Base-by-base conservation (phyloP, 2,113 vertebrate species). In the Xiphorhynchus elegans region DNA sequence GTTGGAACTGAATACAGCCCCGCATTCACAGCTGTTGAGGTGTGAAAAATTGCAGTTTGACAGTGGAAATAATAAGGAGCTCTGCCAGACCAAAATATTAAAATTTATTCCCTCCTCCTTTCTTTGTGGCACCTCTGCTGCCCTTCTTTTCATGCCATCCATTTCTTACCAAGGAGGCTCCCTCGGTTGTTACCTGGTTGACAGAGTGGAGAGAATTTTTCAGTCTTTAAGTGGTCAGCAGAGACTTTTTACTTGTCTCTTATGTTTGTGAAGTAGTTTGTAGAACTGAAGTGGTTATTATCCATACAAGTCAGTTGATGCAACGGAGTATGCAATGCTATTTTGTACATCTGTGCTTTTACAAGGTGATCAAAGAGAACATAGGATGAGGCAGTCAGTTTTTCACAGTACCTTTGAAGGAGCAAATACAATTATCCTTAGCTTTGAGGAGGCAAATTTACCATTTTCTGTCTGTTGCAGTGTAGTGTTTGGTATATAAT, bases 301-400 rank as follows among this genome's bases (percentile, higher is more conserved):
- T 4, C 29, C 21, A 2, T 28, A 1, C 21, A 33, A 21, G 44
- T 37, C 40, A 37, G 2, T 25, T 40, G 50, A 31, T 37, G 24
- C 4, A 29, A 29, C 33, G 31, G 23, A 13, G 7, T 11, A 3
- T 39, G 31, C 24, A 2, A 0, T 24, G 11, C 31, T 55, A 0
- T 55, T 85, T 64, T 29, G 23, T 75, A 28, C 68, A 80, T 42
- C 56, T 56, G 0, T 19, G 56, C 39, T 56, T 83, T 35, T 49
- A 16, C 17, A 60, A 0, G 1, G 8, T 8, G 35, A 17, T 16
- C 13, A 56, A 40, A 55, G 37, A 68, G 33, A 25, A 31, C 37
- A 10, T 11, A n/a, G 63, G 42, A 39, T 14, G n/a, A 44, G 19
- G 9, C 2, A 7, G 25, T 29, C 29, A 6, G 14, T 68, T 87